Evolutionary conservation across 2,113 vertebrate genomes (phyloP), one percentile per base, ranked within the genome.

Genomic region (Charina bottae): DNA sequence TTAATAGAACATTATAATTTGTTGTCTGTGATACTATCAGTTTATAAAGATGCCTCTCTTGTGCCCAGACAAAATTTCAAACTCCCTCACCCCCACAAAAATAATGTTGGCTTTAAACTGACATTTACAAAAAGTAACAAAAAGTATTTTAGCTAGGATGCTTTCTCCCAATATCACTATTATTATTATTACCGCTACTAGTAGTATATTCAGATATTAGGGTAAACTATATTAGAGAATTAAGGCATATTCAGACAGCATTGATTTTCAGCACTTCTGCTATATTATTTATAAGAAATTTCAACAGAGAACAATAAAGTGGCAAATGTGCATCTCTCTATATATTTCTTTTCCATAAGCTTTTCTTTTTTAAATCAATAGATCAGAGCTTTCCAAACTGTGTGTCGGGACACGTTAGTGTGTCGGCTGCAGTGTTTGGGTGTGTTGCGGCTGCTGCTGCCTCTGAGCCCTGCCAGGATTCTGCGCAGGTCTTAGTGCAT

Each of bases 1-100:
- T 88, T 94, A 95, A 97, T 95, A 95, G 91, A 96, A 96, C 96
- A 96, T 96, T 96, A 96, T 96, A 97, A 97, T 97, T 97, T 97
- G 95, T 95, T 87, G 96, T 96, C 93, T 95, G 94, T 96, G 91
- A 95, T 95, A 95, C 93, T 94, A 96, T 93, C 94, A 78, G 95
- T 97, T 97, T 96, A 94, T 94, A 95, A 96, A 94, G 93, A 95
- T 92, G 90, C 87, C 92, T 93, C 7, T 95, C 46, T 93, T 96
- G 90, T 96, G 94, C 93, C 93, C 92, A 95, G 96, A 94, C 96
- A 96, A 96, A 97, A 96, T 96, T 93, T 95, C 94, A 94, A 93
- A 93, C 88, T 91, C 49, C 92, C 90, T 91, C 42, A 87, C 95
- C 54, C 89, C 85, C 54, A 64, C 17, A 89, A 93, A 95, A 90